Conservation (phyloP, 2,113 vertebrate species). For the Actenoides lindsayi region DNA sequence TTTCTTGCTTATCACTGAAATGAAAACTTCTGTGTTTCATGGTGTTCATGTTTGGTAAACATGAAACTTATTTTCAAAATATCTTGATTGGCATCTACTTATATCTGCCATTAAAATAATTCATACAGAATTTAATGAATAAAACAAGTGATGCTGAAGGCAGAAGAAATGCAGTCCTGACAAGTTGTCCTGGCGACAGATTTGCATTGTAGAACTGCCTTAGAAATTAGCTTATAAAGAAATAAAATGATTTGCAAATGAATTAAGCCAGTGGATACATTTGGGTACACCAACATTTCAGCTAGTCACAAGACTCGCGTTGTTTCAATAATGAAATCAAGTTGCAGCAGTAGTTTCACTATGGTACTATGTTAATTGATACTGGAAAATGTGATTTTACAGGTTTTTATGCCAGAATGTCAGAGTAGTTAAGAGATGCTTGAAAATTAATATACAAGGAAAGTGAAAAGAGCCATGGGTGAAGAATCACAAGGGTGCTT, state of each 20-base stretch:
- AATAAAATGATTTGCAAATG: background rate
- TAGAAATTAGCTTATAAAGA: background rate
- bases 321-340: background rate
- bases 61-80: background rate
- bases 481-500: background rate
- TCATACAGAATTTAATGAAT: background rate
- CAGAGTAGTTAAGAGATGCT: background rate
- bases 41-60: background rate
- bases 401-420: background rate
- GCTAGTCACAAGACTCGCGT: background rate
- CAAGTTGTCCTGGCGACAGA: background rate
- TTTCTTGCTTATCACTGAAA: background rate
- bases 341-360: background rate
- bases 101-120: background rate
- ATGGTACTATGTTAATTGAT: background rate
- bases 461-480: background rate
- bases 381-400: background rate
- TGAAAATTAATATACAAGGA: background rate
- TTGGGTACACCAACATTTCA: background rate
- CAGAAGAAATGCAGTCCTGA: background rate
- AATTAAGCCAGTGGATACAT: background rate
- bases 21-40: background rate
- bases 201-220: background rate
- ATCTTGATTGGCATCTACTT: background rate
- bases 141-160: background rate